phyloP scores from a whole-genome alignment of 1,140 invertebrate genomes.

The Drosophila subpulchrella region DNA sequence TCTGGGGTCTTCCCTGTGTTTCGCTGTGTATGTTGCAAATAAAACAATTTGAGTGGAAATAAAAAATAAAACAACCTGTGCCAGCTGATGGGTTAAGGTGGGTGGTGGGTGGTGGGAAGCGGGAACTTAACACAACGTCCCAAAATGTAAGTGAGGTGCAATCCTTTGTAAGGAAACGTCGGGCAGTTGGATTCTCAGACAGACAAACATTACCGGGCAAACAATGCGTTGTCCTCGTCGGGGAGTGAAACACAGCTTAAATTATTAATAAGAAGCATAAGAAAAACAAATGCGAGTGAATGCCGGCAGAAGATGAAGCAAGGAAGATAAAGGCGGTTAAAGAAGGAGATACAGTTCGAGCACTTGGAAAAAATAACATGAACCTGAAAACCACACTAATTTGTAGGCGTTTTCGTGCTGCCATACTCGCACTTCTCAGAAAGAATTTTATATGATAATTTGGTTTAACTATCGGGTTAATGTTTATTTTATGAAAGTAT shows the following conservation, averaged over 20 bases:
- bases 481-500: not conserved
- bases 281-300: slow-evolving; percentile 77
- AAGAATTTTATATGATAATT: not conserved
- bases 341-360: slow-evolving; percentile 14
- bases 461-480: not conserved
- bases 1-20: slow-evolving; percentile 35
- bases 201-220: slow-evolving; percentile 40
- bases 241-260: slow-evolving; percentile 73
- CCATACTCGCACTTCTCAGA: not conserved
- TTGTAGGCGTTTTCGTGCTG: not conserved
- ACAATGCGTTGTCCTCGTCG: slow-evolving; percentile 66
- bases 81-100: slow-evolving; percentile 26
- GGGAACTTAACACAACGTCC: slow-evolving; percentile 68
- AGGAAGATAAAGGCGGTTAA: slow-evolving; percentile 55
- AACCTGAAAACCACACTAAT: not conserved
- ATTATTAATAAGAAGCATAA: slow-evolving; percentile 81
- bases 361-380: slow-evolving; percentile 2
- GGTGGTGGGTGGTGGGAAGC: slow-evolving; percentile 21
- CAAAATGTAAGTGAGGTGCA: slow-evolving; percentile 72
- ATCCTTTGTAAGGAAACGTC: slow-evolving; percentile 63
- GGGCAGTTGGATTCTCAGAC: slow-evolving; percentile 20
- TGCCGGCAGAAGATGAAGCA: slow-evolving; percentile 19
- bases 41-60: slow-evolving; percentile 83
- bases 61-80: slow-evolving; percentile 72
- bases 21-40: slow-evolving; percentile 57